Evolutionary conservation across 2,888 invertebrate species (phyloP).

Genomic region (Anthrax anthrax): DNA sequence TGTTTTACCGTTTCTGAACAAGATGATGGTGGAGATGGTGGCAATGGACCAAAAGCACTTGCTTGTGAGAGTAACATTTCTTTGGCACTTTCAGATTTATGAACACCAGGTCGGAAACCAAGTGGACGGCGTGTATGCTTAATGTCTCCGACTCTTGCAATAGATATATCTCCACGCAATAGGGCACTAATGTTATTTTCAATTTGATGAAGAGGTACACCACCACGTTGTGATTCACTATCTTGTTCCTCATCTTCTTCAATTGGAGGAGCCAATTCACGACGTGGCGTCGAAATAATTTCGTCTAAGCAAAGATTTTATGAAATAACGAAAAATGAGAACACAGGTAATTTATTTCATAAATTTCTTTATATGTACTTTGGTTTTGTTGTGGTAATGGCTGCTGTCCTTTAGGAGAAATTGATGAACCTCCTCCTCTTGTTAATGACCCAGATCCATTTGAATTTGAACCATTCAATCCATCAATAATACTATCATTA

Average conservation of each 20-base stretch:
- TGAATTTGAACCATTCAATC: neutral
- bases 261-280: constrained; percentile 53
- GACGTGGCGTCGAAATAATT: constrained; percentile 38
- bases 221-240: constrained; percentile 46
- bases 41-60: constrained; percentile 29
- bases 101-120: constrained; percentile 44
- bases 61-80: constrained; percentile 42
- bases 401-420: constrained; percentile 13
- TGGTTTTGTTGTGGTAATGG: neutral
- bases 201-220: constrained; percentile 54
- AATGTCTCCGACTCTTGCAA: constrained; percentile 23
- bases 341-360: neutral
- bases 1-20: constrained; percentile 20
- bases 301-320: constrained; percentile 6
- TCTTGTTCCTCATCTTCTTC: constrained; percentile 52
- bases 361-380: neutral
- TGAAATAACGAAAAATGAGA: no score
- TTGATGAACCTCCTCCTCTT: constrained; percentile 16
- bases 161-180: constrained; percentile 36
- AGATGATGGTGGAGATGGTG: constrained; percentile 30
- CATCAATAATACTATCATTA: constrained; percentile 7
- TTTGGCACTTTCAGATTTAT: constrained; percentile 60
- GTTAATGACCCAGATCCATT: constrained; percentile 13
- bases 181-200: constrained; percentile 59
- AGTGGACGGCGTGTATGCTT: constrained; percentile 28